phyloP scores from a whole-genome alignment of 2,888 invertebrate genomes.

The Halictus ligatus region DNA sequence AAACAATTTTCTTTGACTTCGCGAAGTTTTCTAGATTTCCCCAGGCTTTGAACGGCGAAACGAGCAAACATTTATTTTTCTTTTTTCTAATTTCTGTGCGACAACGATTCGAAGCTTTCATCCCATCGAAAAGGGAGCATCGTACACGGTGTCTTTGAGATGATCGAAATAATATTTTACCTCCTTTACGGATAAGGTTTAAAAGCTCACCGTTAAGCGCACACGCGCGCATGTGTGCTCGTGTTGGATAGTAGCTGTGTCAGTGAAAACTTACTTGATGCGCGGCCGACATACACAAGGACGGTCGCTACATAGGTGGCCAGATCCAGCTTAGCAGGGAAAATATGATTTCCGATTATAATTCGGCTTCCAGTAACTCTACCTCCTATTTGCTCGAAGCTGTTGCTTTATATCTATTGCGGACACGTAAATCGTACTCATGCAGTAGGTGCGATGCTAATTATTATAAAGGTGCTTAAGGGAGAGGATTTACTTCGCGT shows the following conservation, averaged over 20 bases:
- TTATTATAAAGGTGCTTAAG: slow-evolving; percentile 59
- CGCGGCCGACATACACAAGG: slow-evolving; percentile 81
- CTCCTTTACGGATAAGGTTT: slow-evolving; percentile 39
- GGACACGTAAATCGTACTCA: slow-evolving; percentile 72
- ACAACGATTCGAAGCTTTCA: slow-evolving; percentile 1
- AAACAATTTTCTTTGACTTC: background rate
- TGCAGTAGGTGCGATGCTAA: slow-evolving; percentile 70
- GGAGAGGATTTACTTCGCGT: slow-evolving; percentile 31
- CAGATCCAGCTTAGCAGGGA: slow-evolving; percentile 82
- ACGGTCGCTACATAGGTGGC: slow-evolving; percentile 82
- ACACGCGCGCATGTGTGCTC: slow-evolving; percentile 18
- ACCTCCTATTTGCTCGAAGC: slow-evolving; percentile 72
- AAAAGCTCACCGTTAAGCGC: slow-evolving; percentile 45
- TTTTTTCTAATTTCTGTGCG: background rate
- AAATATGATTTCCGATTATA: slow-evolving; percentile 80
- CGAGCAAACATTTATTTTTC: background rate
- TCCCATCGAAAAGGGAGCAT: background rate
- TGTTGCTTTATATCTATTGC: slow-evolving; percentile 74
- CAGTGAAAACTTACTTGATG: slow-evolving; percentile 79
- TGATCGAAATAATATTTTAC: slow-evolving; percentile 63
- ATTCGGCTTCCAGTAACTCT: slow-evolving; percentile 75
- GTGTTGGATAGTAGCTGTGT: slow-evolving; percentile 24
- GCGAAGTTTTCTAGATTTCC: background rate
- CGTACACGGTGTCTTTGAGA: background rate
- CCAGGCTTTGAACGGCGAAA: background rate